Conservation (phyloP, 2,888 invertebrate species). For the Caradrina clavipalpis region DNA sequence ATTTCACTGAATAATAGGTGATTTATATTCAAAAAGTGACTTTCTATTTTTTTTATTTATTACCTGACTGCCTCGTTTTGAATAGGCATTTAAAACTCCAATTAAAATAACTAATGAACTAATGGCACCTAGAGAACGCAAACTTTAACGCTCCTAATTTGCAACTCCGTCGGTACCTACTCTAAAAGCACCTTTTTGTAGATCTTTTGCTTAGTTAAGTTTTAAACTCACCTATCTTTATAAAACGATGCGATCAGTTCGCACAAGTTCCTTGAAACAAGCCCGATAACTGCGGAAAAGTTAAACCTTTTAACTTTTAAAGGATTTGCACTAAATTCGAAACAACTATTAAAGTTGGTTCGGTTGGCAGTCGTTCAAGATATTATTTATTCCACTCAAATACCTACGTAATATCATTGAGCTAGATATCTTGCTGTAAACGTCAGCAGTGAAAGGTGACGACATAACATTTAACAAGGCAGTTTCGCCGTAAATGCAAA, state of each 20-base stretch:
- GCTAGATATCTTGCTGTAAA: conserved; percentile 19
- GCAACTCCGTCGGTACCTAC: conserved; percentile 29
- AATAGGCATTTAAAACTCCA: conserved; percentile 52
- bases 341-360: conserved; percentile 65
- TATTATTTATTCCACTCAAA: conserved; percentile 52
- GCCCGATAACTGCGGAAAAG: conserved; percentile 67
- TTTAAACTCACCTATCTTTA: conserved; percentile 56
- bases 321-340: conserved; percentile 67
- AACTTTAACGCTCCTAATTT: conserved; percentile 50
- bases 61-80: conserved; percentile 37
- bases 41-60: conserved; percentile 38
- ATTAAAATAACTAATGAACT: conserved; percentile 56
- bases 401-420: conserved; percentile 19
- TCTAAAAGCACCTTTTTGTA: conserved; percentile 38
- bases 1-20: conserved; percentile 26
- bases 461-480: conserved; percentile 63
- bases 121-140: conserved; percentile 44
- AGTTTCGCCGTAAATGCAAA: conserved; percentile 75
- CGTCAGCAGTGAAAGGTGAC: conserved; percentile 38
- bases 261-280: conserved; percentile 61
- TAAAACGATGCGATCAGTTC: conserved; percentile 56
- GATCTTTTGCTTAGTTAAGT: conserved; percentile 49
- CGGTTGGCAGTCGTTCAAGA: conserved; percentile 55
- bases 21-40: conserved; percentile 38
- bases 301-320: conserved; percentile 68